Base-by-base conservation (phyloP, 2,888 invertebrate species). In the Spilarctia lutea region DNA sequence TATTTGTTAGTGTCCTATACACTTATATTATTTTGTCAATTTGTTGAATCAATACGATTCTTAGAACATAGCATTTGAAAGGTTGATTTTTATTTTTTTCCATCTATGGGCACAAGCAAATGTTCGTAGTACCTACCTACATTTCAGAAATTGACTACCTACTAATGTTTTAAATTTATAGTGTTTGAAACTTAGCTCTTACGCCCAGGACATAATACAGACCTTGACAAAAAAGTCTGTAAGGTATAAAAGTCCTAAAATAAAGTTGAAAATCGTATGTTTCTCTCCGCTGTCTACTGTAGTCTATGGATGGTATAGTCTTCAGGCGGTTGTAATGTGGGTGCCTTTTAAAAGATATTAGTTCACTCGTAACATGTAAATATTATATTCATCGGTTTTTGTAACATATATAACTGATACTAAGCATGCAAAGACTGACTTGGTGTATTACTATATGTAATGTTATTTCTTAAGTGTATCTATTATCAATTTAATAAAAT, bases 371-470 rank as follows among this genome's bases (percentile, higher is more conserved):
- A 81, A 81, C 67, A 75, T 85, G 84, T 84, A 85, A 82, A 83
- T 85, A 82, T 76, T 75, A 75, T 81, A 79, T 80, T 77, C 77
- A 84, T 82, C 79, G 83, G 83, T 86, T 86, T 87, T 85, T 88
- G 87, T 90, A 88, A 85, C 85, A 90, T 91, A 90, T 91, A 91
- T 92, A 94, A 94, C 94, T 93, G 92, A 93, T 93, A 92, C 91
- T 94, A 94, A 92, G 94, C 94, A 94, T 95, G 94, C 93, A 94
- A 96, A 96, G 96, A 96, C 96, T 95, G 96, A 96, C 95, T 95
- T 94, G 93, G 93, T 94, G 93, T 95, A 94, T 92, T 91, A 91
- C 89, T 87, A 91, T 85, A 90, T 87, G 79, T 86, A 92, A 90
- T 92, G 88, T 89, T 92, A 92, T 89, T 91, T 90, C 84, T 70